Percentiles rank a stretch among this genome's conserved stretches.
Conservation (phyloP, 2,113 vertebrate species). For the Isichthys henryi region DNA sequence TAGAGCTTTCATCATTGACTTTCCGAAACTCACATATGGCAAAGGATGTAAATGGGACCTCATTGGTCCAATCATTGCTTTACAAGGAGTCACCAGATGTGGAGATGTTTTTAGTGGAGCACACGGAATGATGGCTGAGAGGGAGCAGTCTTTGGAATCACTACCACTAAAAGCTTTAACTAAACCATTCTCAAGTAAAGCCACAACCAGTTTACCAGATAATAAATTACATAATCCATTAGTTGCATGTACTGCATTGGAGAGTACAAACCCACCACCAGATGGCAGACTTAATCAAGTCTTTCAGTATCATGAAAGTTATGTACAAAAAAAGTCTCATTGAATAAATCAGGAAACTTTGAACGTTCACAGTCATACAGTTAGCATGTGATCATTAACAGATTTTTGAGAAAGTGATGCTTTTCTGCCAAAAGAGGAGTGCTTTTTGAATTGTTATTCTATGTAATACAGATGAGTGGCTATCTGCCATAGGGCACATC, state of each 20-base stretch:
- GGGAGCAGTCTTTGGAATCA: neutral
- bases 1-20: neutral
- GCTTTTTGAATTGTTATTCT: neutral
- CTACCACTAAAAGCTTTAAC: neutral
- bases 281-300: conserved; percentile 44
- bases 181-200: neutral
- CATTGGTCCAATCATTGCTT: neutral
- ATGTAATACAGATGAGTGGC: conserved; percentile 7
- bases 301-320: neutral
- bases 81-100: neutral
- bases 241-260: neutral
- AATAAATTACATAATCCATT: neutral
- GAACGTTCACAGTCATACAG: neutral
- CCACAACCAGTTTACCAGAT: neutral
- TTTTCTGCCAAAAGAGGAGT: neutral
- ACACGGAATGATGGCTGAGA: neutral
- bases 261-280: conserved; percentile 28
- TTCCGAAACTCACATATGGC: neutral
- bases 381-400: neutral
- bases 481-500: neutral
- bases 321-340: neutral
- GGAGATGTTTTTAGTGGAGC: neutral
- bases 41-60: neutral
- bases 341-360: neutral
- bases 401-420: neutral